These are phyloP conservation scores for Monochamus alternatus DNA, from an alignment of 2,888 invertebrate species.

Conservation along the genomic window DNA sequence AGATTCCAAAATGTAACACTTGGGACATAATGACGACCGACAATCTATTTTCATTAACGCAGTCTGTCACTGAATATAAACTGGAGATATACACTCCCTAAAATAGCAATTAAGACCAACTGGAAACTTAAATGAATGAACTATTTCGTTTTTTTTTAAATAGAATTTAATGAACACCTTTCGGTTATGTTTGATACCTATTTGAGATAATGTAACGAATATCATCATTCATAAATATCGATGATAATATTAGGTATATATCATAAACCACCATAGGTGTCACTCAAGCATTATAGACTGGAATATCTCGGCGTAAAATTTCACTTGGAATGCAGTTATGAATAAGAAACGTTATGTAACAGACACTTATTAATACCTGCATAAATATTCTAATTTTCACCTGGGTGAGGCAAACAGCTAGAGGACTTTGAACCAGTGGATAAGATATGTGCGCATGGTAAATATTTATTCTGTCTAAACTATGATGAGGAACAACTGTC, in stretches of 20 bases:
- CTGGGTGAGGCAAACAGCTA: slow-evolving; percentile 11
- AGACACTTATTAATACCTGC: slow-evolving; percentile 17
- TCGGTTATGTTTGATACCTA: no score
- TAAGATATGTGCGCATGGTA: no score
- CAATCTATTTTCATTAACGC: not conserved
- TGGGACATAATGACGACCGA: not conserved
- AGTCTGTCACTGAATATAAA: not conserved
- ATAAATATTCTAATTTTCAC: slow-evolving; percentile 14
- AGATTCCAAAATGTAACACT: not conserved
- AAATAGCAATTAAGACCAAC: not conserved
- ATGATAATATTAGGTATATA: not conserved
- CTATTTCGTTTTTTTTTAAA: no score
- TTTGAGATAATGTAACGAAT: no score
- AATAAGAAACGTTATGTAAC: slow-evolving; percentile 14
- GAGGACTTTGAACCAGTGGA: slow-evolving; percentile 15
- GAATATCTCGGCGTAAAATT: not conserved
- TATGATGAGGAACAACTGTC: no score
- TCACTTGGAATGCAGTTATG: slow-evolving; percentile 13
- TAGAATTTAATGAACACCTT: no score
- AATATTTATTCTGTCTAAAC: no score
- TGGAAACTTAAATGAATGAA: not conserved
- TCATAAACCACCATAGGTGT: not conserved
- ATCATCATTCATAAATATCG: no score
- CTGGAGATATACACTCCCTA: not conserved
- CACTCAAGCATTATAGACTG: not conserved